These are phyloP conservation scores for Manis javanica DNA, from an alignment of 2,797 vertebrate genomes.

Conservation along the genomic window DNA sequence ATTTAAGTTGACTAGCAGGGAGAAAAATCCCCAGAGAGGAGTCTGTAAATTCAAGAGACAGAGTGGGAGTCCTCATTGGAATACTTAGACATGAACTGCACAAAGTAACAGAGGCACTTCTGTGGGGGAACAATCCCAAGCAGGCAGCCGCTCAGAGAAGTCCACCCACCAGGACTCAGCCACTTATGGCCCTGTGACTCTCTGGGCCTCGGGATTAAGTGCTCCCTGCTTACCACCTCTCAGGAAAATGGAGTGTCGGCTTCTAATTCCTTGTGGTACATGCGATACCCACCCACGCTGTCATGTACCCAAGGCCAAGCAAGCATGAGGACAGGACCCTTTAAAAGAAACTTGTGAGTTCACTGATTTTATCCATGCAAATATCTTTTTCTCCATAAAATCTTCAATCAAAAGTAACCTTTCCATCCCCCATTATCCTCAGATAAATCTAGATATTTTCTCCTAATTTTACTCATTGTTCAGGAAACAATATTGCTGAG, in stretches of 20 bases:
- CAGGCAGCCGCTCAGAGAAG: neutral
- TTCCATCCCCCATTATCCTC: neutral
- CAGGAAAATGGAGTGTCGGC: neutral
- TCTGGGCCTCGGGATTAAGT: neutral
- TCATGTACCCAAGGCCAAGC: no score
- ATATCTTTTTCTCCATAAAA: neutral
- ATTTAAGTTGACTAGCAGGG: neutral
- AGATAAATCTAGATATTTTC: neutral
- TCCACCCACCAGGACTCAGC: neutral
- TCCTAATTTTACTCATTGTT: neutral
- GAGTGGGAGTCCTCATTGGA: neutral
- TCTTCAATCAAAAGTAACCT: neutral
- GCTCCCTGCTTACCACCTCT: neutral
- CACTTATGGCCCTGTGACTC: neutral
- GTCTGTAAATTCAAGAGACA: slow-evolving; percentile 19
- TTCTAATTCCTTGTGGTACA: neutral
- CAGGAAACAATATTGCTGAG: neutral
- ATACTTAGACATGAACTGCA: neutral
- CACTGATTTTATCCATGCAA: neutral
- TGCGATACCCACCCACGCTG: neutral
- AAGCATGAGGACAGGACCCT: neutral
- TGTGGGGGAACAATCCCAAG: neutral
- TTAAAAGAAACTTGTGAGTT: neutral
- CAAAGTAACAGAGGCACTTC: neutral
- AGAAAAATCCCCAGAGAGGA: neutral